Evolutionary conservation across 2,113 vertebrate genomes (phyloP).

Genomic region (Excalfactoria chinensis): DNA sequence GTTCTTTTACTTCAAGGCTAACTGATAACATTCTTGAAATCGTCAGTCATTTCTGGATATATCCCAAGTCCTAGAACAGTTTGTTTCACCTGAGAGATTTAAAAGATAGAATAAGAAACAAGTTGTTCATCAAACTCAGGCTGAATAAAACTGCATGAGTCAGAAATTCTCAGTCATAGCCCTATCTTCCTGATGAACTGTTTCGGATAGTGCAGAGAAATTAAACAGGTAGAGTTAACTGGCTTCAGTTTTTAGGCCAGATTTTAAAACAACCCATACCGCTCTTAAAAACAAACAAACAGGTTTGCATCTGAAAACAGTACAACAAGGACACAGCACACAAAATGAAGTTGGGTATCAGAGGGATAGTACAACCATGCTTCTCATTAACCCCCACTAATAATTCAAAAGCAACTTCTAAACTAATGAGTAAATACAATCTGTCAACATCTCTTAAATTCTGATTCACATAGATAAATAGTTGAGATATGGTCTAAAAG

Average conservation of each 20-base stretch:
- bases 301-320: background rate
- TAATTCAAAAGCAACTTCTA: slow-evolving; percentile 18
- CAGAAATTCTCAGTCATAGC: background rate
- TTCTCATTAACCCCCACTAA: background rate
- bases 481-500: background rate
- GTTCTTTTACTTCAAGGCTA: background rate
- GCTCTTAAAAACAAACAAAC: background rate
- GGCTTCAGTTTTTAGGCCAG: background rate
- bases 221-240: background rate
- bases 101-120: background rate
- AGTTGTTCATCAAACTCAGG: background rate
- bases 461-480: background rate
- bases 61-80: background rate
- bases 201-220: background rate
- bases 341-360: background rate
- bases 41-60: background rate
- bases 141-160: background rate
- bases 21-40: background rate
- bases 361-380: background rate
- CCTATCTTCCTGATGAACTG: background rate
- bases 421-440: background rate
- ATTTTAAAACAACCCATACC: background rate
- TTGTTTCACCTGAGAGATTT: background rate
- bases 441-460: background rate
- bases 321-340: background rate